Percentiles rank a stretch among this genome's conserved stretches.
Evolutionary conservation across 2,797 vertebrate species (phyloP).

Genomic region (Fistularia tabacaria): DNA sequence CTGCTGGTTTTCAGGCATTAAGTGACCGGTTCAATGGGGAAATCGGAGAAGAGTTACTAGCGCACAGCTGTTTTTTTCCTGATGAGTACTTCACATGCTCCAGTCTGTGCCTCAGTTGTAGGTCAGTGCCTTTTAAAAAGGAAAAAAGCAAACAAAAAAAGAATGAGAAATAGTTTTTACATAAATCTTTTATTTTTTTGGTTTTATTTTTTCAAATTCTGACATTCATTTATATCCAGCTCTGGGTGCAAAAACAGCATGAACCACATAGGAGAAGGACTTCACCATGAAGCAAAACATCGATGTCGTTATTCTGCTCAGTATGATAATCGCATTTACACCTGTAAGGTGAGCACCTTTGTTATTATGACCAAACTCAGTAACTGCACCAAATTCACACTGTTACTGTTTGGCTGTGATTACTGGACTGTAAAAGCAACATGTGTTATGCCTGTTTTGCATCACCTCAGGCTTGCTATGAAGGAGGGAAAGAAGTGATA

Average conservation of each 20-base stretch:
- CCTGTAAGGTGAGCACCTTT: conserved; percentile 87
- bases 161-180: background rate
- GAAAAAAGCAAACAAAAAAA: background rate
- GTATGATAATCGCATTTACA: conserved; percentile 95
- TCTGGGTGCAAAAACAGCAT: conserved; percentile 97
- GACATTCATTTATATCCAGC: conserved; percentile 54
- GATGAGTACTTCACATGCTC: conserved; percentile 99
- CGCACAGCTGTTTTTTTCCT: conserved; percentile 95
- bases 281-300: conserved; percentile 86
- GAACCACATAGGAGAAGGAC: conserved; percentile 91
- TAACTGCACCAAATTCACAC: background rate
- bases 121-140: conserved; percentile 76
- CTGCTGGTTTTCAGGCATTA: conserved; percentile 77
- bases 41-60: conserved; percentile 89
- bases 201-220: background rate
- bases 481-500: conserved; percentile 93
- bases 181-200: background rate
- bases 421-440: no score
- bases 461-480: conserved; percentile 87
- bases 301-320: conserved; percentile 93
- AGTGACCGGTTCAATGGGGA: conserved; percentile 97
- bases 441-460: conserved; percentile 6
- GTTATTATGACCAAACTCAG: background rate
- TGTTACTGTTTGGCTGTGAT: no score
- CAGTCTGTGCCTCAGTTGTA: conserved; percentile 91